phyloP scores from a whole-genome alignment of 2,113 vertebrate species.

The Semnornis frantzii region DNA sequence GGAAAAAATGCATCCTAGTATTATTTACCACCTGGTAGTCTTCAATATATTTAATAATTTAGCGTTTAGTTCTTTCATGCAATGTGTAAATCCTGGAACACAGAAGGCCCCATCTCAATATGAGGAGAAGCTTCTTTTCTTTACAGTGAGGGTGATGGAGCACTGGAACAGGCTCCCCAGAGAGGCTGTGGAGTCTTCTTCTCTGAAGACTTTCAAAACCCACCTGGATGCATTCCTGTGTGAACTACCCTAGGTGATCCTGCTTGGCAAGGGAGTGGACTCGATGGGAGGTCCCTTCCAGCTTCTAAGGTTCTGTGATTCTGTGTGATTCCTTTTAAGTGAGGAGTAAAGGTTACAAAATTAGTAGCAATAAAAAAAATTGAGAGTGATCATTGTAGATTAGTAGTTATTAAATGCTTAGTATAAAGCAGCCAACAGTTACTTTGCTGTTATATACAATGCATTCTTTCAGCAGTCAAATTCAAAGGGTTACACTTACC shows the following conservation, averaged over 20 bases:
- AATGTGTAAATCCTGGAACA: neutral
- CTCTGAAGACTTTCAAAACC: no score
- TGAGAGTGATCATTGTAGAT: neutral
- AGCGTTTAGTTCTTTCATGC: neutral
- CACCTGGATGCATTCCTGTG: no score
- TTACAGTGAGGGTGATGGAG: no score
- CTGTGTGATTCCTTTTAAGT: neutral
- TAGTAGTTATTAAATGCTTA: neutral
- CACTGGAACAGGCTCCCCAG: no score
- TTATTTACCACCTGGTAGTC: neutral
- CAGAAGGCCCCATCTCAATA: no score
- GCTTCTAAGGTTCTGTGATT: no score
- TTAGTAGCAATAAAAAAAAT: neutral
- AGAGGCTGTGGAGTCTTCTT: no score
- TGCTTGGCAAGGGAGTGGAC: no score
- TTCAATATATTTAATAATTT: neutral
- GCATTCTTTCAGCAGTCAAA: neutral
- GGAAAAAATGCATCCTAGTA: neutral
- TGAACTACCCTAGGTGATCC: no score
- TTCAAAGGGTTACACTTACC: constrained; percentile 31
- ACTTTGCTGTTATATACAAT: neutral
- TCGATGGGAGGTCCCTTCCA: no score
- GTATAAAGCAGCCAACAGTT: neutral
- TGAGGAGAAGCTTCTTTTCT: no score
- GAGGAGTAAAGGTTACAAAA: neutral